Percentiles rank a stretch among this genome's conserved stretches.
These are phyloP conservation scores for Acanthornis magna DNA, from an alignment of 2,797 vertebrate species.

Conservation along the genomic window DNA sequence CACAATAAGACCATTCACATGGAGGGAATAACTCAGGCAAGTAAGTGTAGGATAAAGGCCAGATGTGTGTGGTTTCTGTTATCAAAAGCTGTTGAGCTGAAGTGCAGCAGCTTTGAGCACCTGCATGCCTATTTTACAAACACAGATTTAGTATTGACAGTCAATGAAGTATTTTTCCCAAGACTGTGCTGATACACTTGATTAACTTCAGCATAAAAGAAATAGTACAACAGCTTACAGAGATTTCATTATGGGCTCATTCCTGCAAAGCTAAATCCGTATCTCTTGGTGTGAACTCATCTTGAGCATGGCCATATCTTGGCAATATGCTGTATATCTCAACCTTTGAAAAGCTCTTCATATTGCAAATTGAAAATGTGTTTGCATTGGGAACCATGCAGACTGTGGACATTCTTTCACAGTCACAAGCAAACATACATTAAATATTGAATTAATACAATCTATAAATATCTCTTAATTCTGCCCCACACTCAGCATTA, in stretches of 20 bases:
- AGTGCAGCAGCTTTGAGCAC: not conserved
- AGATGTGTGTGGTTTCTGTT: not conserved
- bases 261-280: not conserved
- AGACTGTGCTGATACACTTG: not conserved
- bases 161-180: slow-evolving; percentile 18
- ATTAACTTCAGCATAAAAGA: not conserved
- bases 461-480: not conserved
- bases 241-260: not conserved
- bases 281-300: too few relatives aligned
- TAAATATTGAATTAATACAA: not conserved
- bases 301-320: not conserved
- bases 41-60: not conserved
- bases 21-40: not conserved
- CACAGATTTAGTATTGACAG: not conserved
- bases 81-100: not conserved
- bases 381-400: not conserved
- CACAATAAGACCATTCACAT: not conserved
- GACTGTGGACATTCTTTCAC: not conserved
- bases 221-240: not conserved
- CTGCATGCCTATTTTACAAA: not conserved
- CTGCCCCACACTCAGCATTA: not conserved
- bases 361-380: not conserved
- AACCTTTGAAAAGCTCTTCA: not conserved
- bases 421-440: not conserved
- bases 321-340: not conserved